Conservation (phyloP, 2,888 invertebrate genomes). For the Lochmaea capreae region DNA sequence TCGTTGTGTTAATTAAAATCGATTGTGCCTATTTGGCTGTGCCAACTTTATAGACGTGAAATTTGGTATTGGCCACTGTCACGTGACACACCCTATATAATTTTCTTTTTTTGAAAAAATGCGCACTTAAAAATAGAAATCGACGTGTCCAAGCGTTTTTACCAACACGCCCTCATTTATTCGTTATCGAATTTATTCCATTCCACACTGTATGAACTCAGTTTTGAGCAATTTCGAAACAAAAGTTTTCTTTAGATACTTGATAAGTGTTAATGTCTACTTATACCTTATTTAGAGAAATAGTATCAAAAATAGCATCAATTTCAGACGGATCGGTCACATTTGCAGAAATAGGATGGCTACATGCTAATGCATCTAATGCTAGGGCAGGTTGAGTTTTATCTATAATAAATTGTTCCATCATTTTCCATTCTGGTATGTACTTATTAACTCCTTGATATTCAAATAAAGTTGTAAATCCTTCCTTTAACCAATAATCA, state of each 20-base stretch:
- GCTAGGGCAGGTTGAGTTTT: slow-evolving; percentile 77
- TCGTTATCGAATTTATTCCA: no score
- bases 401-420: slow-evolving; percentile 77
- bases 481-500: slow-evolving; percentile 92
- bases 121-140: no score
- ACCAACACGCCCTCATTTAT: no score
- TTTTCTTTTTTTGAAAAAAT: no score
- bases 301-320: slow-evolving; percentile 80
- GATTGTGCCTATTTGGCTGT: no score
- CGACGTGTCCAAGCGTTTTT: no score
- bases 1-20: no score
- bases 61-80: no score
- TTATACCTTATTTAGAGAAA: slow-evolving; percentile 78
- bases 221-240: not conserved
- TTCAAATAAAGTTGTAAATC: slow-evolving; percentile 85
- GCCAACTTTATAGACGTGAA: no score
- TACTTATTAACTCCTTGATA: slow-evolving; percentile 77
- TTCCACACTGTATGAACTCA: no score
- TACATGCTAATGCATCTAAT: slow-evolving; percentile 76
- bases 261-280: not conserved
- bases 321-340: slow-evolving; percentile 78
- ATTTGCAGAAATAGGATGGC: slow-evolving; percentile 77
- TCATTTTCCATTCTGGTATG: slow-evolving; percentile 75
- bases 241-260: not conserved
- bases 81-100: no score